A percentile compares a stretch with the other conserved stretches of the same genome.
phyloP scores from a whole-genome alignment of 2,113 vertebrate species.

The Halcyon senegalensis region DNA sequence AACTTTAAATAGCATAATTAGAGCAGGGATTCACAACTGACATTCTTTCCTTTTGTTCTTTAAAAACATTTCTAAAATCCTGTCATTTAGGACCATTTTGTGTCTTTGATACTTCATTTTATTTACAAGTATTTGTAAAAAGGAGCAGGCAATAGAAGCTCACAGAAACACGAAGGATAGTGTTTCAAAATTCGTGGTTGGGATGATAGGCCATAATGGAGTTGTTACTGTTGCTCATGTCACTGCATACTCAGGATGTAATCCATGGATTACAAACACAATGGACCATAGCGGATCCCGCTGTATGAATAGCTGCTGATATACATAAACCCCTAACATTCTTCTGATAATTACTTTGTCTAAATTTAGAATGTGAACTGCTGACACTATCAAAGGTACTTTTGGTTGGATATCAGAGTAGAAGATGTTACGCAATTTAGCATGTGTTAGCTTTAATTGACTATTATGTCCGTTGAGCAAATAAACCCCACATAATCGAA shows the following conservation, averaged over 20 bases:
- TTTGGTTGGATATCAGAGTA: not conserved
- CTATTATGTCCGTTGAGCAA: slow-evolving; percentile 11
- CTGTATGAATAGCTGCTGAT: slow-evolving; percentile 10
- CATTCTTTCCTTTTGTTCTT: accelerated
- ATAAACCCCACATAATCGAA: not conserved
- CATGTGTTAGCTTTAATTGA: slow-evolving; percentile 37
- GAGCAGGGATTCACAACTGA: not conserved
- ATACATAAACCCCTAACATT: slow-evolving; percentile 29
- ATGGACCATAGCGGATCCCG: not conserved
- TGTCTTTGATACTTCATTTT: not conserved
- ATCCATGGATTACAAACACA: slow-evolving; percentile 54
- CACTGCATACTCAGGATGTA: not conserved
- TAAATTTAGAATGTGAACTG: slow-evolving; percentile 16
- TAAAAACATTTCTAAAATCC: not conserved
- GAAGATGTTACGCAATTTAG: not conserved
- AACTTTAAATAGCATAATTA: not conserved
- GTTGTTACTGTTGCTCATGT: not conserved
- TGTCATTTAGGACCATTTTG: not conserved
- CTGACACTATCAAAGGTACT: slow-evolving; percentile 8
- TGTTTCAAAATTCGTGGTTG: not conserved
- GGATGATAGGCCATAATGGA: not conserved
- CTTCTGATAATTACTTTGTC: slow-evolving; percentile 52
- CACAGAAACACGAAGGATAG: not conserved
- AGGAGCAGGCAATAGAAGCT: not conserved
- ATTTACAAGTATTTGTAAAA: not conserved